phyloP scores from a whole-genome alignment of 2,888 invertebrate genomes.

The Callosobruchus maculatus region DNA sequence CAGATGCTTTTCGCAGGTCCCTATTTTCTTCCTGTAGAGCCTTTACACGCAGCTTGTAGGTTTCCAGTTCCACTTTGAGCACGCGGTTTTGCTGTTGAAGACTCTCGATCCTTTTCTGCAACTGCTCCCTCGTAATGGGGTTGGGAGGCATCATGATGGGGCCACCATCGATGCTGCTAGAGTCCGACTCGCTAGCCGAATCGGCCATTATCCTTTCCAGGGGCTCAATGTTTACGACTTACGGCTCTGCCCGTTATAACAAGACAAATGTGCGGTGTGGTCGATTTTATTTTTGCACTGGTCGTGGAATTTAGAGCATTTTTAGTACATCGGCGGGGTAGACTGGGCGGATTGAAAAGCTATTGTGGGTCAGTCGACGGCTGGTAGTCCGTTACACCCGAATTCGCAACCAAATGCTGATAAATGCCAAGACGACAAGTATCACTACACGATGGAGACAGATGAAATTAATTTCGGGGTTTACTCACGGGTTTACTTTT shows the following conservation, averaged over 20 bases:
- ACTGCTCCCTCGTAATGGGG: conserved; percentile 85
- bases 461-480: neutral
- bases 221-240: conserved; percentile 6
- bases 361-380: neutral
- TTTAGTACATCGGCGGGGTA: neutral
- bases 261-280: neutral
- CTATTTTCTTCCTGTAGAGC: conserved; percentile 94
- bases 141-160: conserved; percentile 87
- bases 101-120: conserved; percentile 93
- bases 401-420: neutral
- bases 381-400: neutral
- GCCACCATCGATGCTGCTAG: conserved; percentile 89
- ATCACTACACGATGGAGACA: neutral
- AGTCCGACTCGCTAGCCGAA: conserved; percentile 95
- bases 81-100: conserved; percentile 96
- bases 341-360: neutral
- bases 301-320: neutral
- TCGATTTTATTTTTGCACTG: neutral
- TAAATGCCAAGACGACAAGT: neutral
- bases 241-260: neutral
- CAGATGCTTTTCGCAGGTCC: conserved; percentile 89
- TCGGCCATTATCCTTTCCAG: conserved; percentile 55
- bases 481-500: neutral
- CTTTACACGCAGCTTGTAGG: conserved; percentile 92
- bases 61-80: conserved; percentile 93